These are phyloP conservation scores for honey bee (Apis mellifera) DNA, from an alignment of 1,140 invertebrate species.

Conservation along the genomic window Amel_HAv3.1 CM009934.2:6186001-6186500, in stretches of 20 bases:
- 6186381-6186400: too few relatives aligned
- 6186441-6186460: too few relatives aligned
- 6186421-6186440: too few relatives aligned
- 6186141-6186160: not conserved
- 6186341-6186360: too few relatives aligned
- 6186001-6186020: too few relatives aligned
- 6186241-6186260: not conserved
- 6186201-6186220: conserved; percentile 21
- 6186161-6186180: conserved; percentile 4
- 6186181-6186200: not conserved
- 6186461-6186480: too few relatives aligned
- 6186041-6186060: not conserved
- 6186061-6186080: not conserved
- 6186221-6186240: conserved; percentile 20
- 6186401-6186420: too few relatives aligned
- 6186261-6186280: conserved; percentile 7
- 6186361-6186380: too few relatives aligned
- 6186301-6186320: not conserved
- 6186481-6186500: too few relatives aligned
- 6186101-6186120: not conserved
- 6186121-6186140: not conserved
- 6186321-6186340: too few relatives aligned
- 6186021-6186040: not conserved
- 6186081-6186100: not conserved
- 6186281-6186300: conserved; percentile 29